Evolutionary conservation across 2,888 invertebrate species (phyloP).

Genomic region (Chrysotoxum bicinctum): DNA sequence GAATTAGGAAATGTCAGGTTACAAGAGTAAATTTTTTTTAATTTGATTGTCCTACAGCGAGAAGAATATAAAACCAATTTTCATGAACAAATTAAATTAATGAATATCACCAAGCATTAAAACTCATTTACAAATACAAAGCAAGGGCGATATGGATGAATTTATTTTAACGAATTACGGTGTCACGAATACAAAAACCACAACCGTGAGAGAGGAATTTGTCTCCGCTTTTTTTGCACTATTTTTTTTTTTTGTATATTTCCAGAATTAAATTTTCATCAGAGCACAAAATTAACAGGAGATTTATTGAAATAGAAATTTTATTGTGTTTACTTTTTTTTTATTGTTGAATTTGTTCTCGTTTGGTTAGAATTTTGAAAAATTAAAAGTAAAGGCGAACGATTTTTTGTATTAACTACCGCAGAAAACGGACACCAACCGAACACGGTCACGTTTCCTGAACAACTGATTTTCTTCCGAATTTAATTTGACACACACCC

Average conservation of each 20-base stretch:
- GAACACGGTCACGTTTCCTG: constrained; percentile 69
- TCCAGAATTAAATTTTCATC: neutral
- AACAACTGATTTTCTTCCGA: constrained; percentile 54
- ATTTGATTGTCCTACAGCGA: constrained; percentile 25
- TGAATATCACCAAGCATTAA: constrained; percentile 22
- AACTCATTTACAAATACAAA: neutral
- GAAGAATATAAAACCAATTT: constrained; percentile 2
- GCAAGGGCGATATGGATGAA: neutral
- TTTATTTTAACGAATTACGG: neutral
- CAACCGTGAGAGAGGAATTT: constrained; percentile 19
- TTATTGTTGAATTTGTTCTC: constrained; percentile 23
- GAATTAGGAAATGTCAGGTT: constrained; percentile 68
- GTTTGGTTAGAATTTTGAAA: constrained; percentile 9
- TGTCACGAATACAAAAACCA: constrained; percentile 3
- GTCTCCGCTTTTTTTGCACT: constrained; percentile 8
- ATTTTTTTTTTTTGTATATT: constrained; percentile 1
- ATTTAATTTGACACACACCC: constrained; percentile 43
- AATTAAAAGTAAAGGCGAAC: constrained; percentile 25
- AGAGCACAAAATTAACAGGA: neutral
- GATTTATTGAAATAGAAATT: neutral
- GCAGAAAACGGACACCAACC: constrained; percentile 67
- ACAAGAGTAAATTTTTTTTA: constrained; percentile 13
- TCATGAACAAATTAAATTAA: constrained; percentile 24
- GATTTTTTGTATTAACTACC: constrained; percentile 3
- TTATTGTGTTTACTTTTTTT: neutral